phyloP scores from a whole-genome alignment of 2,888 invertebrate species.

The Conops quadrifasciatus region DNA sequence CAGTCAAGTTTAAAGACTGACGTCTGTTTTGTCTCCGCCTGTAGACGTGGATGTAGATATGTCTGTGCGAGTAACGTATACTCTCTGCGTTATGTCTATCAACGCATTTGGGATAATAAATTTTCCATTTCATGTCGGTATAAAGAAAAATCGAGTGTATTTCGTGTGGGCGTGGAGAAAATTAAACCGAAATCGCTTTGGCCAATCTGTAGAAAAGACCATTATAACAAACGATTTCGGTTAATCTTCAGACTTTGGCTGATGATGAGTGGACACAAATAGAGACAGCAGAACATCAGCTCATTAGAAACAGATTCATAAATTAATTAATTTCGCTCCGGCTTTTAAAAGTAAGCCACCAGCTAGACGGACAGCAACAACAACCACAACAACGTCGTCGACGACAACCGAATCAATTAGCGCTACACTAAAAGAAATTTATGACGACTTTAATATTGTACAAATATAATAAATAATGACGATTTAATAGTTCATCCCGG shows the following conservation, averaged over 20 bases:
- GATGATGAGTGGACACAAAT: not conserved
- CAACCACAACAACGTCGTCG: not conserved
- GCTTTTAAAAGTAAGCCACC: not conserved
- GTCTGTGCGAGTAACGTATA: too few species aligned
- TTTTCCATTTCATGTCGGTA: too few species aligned
- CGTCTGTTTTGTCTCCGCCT: too few species aligned
- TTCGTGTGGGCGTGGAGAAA: too few species aligned
- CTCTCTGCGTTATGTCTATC: too few species aligned
- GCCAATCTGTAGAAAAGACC: not conserved
- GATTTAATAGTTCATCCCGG: conserved; percentile 14
- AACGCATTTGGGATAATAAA: too few species aligned
- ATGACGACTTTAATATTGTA: conserved; percentile 21
- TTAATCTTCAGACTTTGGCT: not conserved
- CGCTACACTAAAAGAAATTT: conserved; percentile 18
- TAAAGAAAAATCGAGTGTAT: too few species aligned
- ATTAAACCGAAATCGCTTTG: not conserved
- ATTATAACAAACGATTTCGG: not conserved
- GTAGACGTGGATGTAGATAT: too few species aligned
- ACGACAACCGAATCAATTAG: conserved; percentile 12
- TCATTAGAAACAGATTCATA: not conserved
- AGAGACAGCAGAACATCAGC: not conserved
- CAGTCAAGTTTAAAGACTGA: not conserved
- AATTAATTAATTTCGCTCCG: conserved; percentile 15
- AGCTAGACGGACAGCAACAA: not conserved
- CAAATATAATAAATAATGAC: conserved; percentile 18